Evolutionary conservation across 1,140 invertebrate species (phyloP).

Genomic region (Hylaeus volcanicus): DNA sequence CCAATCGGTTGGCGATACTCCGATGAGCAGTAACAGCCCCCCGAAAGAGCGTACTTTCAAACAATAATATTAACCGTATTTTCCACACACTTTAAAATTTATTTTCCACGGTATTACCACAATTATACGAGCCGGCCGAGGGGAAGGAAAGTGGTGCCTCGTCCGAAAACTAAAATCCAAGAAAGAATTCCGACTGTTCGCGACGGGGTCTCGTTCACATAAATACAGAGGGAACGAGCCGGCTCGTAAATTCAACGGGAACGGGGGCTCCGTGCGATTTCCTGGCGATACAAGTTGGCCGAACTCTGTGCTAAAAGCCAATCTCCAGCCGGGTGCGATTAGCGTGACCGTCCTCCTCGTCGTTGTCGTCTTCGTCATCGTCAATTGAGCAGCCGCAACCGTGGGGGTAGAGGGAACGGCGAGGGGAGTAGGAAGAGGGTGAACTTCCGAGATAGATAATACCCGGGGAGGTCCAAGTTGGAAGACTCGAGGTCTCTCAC

Average conservation of each 20-base stretch:
- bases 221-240: conserved; percentile 21
- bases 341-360: conserved; percentile 65
- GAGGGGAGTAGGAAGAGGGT: not conserved
- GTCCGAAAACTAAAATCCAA: not conserved
- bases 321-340: conserved; percentile 68
- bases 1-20: too few relatives aligned
- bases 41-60: too few relatives aligned
- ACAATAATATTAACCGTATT: too few relatives aligned
- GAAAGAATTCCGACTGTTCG: not conserved
- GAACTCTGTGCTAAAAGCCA: conserved; percentile 68
- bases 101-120: too few relatives aligned
- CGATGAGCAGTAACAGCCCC: too few relatives aligned
- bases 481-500: conserved; percentile 48
- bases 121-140: too few relatives aligned
- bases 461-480: conserved; percentile 66
- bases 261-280: conserved; percentile 30
- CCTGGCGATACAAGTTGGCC: conserved; percentile 51
- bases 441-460: conserved; percentile 72
- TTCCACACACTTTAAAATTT: too few relatives aligned
- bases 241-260: conserved; percentile 28
- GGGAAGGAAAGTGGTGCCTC: too few relatives aligned
- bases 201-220: conserved; percentile 7
- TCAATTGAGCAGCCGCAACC: conserved; percentile 31
- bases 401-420: not conserved
- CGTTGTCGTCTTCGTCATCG: conserved; percentile 35